Conservation (phyloP, 53 echinoderm and acorn worm genomes). For the Crossaster papposus region DNA sequence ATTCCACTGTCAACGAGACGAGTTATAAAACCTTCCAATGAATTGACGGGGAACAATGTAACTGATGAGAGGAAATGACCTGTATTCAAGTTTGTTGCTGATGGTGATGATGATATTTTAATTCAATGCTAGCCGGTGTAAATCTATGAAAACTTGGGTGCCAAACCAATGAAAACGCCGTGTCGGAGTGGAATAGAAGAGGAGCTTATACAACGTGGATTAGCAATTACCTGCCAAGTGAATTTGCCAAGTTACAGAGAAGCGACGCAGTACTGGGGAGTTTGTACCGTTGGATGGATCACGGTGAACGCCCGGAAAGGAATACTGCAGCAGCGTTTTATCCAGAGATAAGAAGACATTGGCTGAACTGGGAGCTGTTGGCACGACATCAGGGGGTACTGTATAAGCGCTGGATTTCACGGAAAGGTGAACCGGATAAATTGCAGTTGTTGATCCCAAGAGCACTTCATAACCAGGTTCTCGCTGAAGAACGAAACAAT, state of each 20-base stretch:
- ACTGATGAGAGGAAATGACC: background rate
- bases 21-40: background rate
- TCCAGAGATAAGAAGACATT: constrained; percentile 34
- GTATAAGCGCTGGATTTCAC: constrained; percentile 26
- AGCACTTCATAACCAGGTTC: constrained; percentile 17
- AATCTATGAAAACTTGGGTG: background rate
- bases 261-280: background rate
- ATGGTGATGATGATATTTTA: background rate
- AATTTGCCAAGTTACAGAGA: constrained; percentile 38
- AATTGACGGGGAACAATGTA: background rate
- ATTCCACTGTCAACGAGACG: constrained; percentile 30
- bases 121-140: constrained; percentile 4
- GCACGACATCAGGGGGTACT: constrained; percentile 20
- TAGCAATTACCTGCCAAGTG: background rate
- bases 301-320: constrained; percentile 14
- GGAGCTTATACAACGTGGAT: constrained; percentile 16
- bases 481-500: constrained; percentile 34
- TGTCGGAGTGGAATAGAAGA: background rate
- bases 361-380: constrained; percentile 29
- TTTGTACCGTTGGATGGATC: constrained; percentile 2
- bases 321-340: constrained; percentile 32
- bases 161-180: background rate
- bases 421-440: background rate
- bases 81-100: constrained; percentile 16
- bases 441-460: constrained; percentile 21